Percentiles rank a stretch among this genome's conserved stretches.
Evolutionary conservation across 1,140 invertebrate species (phyloP).

Genomic region (Drosophila micromelanica): DNA sequence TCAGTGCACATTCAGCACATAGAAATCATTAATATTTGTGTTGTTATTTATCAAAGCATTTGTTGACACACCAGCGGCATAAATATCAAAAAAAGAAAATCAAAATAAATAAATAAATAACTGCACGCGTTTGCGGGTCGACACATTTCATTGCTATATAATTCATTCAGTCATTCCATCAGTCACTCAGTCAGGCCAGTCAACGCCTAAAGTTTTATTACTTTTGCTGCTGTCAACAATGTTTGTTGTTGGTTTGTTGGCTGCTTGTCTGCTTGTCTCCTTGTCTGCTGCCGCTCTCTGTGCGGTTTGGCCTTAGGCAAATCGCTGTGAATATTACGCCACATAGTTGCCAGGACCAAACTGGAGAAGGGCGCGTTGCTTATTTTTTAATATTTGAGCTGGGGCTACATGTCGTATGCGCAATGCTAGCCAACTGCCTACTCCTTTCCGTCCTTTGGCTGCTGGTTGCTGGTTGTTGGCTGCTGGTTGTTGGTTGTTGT

Average conservation of each 20-base stretch:
- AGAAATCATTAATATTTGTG: slow-evolving; percentile 67
- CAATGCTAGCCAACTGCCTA: slow-evolving; percentile 61
- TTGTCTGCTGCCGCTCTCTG: slow-evolving; percentile 6
- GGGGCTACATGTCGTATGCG: slow-evolving; percentile 80
- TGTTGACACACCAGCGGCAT: slow-evolving; percentile 58
- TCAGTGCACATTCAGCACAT: slow-evolving; percentile 10
- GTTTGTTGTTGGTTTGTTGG: slow-evolving; percentile 64
- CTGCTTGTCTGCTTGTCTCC: slow-evolving; percentile 13
- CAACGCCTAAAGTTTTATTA: slow-evolving; percentile 82
- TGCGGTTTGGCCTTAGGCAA: slow-evolving; percentile 57
- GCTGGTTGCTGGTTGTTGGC: slow-evolving; percentile 46
- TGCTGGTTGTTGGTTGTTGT: slow-evolving; percentile 41
- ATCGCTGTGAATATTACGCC: slow-evolving; percentile 77
- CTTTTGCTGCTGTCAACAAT: slow-evolving; percentile 79
- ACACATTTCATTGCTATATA: slow-evolving; percentile 67
- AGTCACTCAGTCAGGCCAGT: slow-evolving; percentile 58
- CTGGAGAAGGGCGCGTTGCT: slow-evolving; percentile 43
- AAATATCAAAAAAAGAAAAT: slow-evolving; percentile 42
- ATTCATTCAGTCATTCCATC: slow-evolving; percentile 49
- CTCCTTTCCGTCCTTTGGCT: slow-evolving; percentile 23
- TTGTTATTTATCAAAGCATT: slow-evolving; percentile 49
- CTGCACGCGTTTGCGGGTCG: slow-evolving; percentile 60
- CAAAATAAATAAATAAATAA: slow-evolving; percentile 22
- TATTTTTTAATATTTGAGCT: slow-evolving; percentile 82
- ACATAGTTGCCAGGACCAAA: slow-evolving; percentile 62